A percentile compares a stretch with the other conserved stretches of the same genome.
Evolutionary conservation across 1,140 invertebrate genomes (phyloP).

Genomic region (Holcopasites calliopsidis): DNA sequence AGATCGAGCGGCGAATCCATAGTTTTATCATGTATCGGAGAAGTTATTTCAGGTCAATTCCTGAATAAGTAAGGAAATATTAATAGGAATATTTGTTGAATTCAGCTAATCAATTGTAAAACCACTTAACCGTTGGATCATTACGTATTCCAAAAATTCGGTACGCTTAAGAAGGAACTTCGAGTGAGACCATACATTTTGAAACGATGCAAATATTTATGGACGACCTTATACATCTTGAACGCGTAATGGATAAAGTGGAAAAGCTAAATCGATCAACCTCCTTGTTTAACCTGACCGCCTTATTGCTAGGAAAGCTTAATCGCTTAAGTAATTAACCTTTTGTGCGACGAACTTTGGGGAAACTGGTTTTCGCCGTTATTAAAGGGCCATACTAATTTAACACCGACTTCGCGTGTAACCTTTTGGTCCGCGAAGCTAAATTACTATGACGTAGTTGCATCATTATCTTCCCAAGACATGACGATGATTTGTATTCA

Average conservation of each 20-base stretch:
- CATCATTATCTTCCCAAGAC: background rate
- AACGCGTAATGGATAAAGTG: background rate
- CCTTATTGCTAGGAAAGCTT: slow-evolving; percentile 28
- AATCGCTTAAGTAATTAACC: slow-evolving; percentile 40
- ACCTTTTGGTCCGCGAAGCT: background rate
- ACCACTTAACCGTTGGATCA: no score
- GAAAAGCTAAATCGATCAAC: slow-evolving; percentile 30
- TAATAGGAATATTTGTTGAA: background rate
- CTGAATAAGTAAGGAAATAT: background rate
- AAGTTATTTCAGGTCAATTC: background rate
- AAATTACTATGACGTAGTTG: background rate
- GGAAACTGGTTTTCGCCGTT: background rate
- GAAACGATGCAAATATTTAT: slow-evolving; percentile 31
- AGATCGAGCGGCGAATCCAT: slow-evolving; percentile 21
- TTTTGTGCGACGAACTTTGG: slow-evolving; percentile 17
- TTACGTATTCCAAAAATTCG: no score
- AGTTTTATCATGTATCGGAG: background rate
- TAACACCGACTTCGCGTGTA: background rate
- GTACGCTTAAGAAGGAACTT: background rate
- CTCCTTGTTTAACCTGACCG: slow-evolving; percentile 12
- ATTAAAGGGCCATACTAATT: slow-evolving; percentile 6
- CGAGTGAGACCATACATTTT: background rate
- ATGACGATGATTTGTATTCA: background rate
- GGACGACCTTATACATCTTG: background rate
- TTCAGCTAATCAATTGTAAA: background rate